Conservation (phyloP, 2,888 invertebrate genomes). For the Alsophila aescularia region DNA sequence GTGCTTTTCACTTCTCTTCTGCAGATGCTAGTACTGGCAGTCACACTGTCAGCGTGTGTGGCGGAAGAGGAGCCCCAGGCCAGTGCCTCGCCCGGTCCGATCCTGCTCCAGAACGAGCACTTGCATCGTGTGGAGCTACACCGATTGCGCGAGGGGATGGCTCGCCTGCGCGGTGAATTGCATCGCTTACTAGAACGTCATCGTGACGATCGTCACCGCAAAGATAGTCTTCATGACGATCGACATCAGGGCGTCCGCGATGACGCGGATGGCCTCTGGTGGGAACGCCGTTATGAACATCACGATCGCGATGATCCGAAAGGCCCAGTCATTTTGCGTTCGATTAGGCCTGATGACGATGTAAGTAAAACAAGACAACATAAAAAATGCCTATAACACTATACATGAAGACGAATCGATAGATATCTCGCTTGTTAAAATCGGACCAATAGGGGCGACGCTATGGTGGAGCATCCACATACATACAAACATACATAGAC, state of each 20-base stretch:
- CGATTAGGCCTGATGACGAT: conserved; percentile 40
- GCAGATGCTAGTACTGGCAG: conserved; percentile 44
- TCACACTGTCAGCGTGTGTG: conserved; percentile 28
- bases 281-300: conserved; percentile 19
- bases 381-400: too few species aligned
- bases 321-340: conserved; percentile 46
- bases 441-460: too few species aligned
- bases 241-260: conserved; percentile 5
- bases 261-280: conserved; percentile 9
- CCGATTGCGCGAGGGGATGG: conserved; percentile 23
- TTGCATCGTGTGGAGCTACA: conserved; percentile 15
- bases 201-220: conserved; percentile 19
- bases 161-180: conserved; percentile 22
- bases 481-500: too few species aligned
- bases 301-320: conserved; percentile 34
- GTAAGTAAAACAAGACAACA: conserved; percentile 33
- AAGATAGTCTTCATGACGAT: neutral
- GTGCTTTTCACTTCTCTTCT: neutral
- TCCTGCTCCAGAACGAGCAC: conserved; percentile 16
- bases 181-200: conserved; percentile 16
- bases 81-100: conserved; percentile 9
- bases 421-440: too few species aligned
- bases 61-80: conserved; percentile 26
- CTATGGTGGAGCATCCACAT: too few species aligned
- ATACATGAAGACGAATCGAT: too few species aligned